These are phyloP conservation scores for Ophion obscuratus DNA, from an alignment of 2,888 invertebrate species.

Conservation along the genomic window DNA sequence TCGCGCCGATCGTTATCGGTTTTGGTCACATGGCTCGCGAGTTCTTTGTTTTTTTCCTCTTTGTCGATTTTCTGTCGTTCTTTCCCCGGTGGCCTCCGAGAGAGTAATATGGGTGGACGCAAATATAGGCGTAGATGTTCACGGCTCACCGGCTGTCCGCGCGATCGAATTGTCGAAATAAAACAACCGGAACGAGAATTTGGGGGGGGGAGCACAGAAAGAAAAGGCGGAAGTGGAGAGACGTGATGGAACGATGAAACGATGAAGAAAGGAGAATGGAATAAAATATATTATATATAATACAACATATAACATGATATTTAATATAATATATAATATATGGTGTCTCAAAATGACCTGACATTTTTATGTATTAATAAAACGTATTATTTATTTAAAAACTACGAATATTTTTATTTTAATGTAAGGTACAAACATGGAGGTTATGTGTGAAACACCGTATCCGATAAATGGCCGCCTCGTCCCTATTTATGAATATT, in stretches of 20 bases:
- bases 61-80: conserved; percentile 26
- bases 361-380: no score
- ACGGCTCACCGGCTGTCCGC: conserved; percentile 56
- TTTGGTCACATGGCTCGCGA: conserved; percentile 59
- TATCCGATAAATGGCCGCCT: no score
- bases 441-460: no score
- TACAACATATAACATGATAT: no score
- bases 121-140: conserved; percentile 52
- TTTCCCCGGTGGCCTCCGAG: conserved; percentile 4
- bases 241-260: conserved; percentile 18
- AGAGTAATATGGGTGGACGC: conserved; percentile 29
- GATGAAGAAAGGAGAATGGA: conserved; percentile 1
- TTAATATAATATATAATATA: no score
- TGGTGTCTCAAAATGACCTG: no score
- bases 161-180: conserved; percentile 65
- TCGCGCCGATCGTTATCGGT: conserved; percentile 64
- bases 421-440: no score
- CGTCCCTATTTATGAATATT: no score
- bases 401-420: no score
- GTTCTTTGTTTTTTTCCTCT: conserved; percentile 36
- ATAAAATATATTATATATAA: background rate
- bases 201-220: conserved; percentile 36
- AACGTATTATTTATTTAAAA: no score
- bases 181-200: conserved; percentile 61
- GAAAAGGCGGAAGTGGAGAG: conserved; percentile 22